These are phyloP conservation scores for Pyrocephalus nanus DNA, from an alignment of 2,797 vertebrate genomes.

Conservation along the genomic window DNA sequence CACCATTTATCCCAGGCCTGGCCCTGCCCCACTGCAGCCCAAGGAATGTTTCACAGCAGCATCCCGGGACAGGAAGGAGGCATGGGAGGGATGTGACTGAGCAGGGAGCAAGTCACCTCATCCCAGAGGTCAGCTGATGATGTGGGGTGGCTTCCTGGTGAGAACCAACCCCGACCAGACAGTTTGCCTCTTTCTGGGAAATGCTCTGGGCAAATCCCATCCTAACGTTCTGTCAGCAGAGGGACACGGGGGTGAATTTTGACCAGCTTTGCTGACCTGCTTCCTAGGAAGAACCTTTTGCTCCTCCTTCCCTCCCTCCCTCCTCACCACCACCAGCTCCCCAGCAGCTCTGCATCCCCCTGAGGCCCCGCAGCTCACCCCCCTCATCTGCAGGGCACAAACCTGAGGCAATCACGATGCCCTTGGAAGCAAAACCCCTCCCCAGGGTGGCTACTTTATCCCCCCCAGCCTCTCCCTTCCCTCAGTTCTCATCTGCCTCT, in stretches of 20 bases:
- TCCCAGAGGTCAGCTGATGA: neutral
- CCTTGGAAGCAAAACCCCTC: neutral
- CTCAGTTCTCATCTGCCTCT: neutral
- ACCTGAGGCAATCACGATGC: rapidly evolving
- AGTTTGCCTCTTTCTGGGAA: neutral
- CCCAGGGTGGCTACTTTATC: neutral
- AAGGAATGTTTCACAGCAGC: neutral
- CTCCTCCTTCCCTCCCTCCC: neutral
- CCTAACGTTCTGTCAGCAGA: neutral
- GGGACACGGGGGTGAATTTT: neutral
- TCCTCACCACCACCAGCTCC: neutral
- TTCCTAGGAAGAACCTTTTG: neutral
- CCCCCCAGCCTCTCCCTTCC: neutral
- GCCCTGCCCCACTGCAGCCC: neutral
- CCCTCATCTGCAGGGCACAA: neutral
- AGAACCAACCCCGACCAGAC: rapidly evolving
- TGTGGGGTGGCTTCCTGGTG: neutral
- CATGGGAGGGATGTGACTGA: neutral
- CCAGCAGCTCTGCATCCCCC: neutral
- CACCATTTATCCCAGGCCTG: neutral
- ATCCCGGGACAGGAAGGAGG: rapidly evolving
- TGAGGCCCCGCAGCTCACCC: neutral
- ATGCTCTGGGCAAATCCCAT: neutral
- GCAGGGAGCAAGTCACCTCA: neutral
- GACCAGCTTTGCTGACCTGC: neutral